These are phyloP conservation scores for Leptosomus discolor DNA, from an alignment of 2,113 vertebrate genomes.

Conservation along the genomic window DNA sequence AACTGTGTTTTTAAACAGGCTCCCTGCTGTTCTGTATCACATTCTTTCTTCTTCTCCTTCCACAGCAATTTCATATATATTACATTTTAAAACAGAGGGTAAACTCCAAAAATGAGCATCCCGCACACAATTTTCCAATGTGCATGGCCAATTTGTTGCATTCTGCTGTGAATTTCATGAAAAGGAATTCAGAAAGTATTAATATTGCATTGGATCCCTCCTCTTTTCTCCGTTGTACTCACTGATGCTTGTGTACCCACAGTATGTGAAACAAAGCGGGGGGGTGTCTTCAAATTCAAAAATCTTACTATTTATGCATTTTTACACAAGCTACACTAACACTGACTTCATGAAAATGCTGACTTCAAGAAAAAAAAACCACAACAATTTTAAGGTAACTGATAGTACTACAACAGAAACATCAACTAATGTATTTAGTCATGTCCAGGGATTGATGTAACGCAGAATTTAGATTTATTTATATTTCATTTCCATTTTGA, in stretches of 20 bases:
- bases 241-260: neutral
- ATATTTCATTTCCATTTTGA: neutral
- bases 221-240: neutral
- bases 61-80: conserved; percentile 55
- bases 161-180: conserved; percentile 35
- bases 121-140: conserved; percentile 21
- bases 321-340: neutral
- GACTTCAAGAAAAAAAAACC: neutral
- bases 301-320: neutral
- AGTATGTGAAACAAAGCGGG: neutral
- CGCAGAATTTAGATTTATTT: neutral
- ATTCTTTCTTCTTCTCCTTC: conserved; percentile 47
- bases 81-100: conserved; percentile 45
- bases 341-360: neutral
- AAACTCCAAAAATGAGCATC: conserved; percentile 48
- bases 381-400: neutral
- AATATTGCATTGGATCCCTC: neutral
- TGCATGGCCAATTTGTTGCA: conserved; percentile 42
- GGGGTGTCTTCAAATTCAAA: neutral
- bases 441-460: neutral
- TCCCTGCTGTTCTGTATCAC: conserved; percentile 55
- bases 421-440: neutral
- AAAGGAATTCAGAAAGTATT: neutral
- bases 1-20: conserved; percentile 53
- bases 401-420: neutral